Conservation (phyloP, 1,140 invertebrate genomes). For the Paramacrobiotus metropolitanus region DNA sequence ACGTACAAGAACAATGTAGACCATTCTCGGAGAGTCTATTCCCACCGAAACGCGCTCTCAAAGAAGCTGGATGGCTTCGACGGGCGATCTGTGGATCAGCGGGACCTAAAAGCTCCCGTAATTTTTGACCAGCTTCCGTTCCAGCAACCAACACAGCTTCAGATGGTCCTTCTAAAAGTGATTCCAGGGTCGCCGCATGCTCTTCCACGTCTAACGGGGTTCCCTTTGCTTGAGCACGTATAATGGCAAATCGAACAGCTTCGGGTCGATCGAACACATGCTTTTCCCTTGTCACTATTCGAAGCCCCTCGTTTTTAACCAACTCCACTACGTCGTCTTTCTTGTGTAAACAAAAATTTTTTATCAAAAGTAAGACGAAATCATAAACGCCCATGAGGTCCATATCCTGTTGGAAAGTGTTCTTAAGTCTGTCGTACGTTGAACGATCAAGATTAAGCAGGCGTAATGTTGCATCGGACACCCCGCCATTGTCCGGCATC, state of each 20-base stretch:
- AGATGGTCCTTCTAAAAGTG: not conserved
- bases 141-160: not conserved
- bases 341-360: not conserved
- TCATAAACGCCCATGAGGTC: not conserved
- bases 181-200: not conserved
- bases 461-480: too few species aligned
- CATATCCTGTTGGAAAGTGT: not conserved
- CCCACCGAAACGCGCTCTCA: not conserved
- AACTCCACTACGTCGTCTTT: not conserved
- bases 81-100: not conserved
- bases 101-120: not conserved
- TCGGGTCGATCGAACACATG: not conserved
- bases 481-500: too few species aligned
- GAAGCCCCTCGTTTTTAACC: not conserved
- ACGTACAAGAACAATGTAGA: not conserved
- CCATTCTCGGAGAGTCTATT: not conserved
- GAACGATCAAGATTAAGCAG: too few species aligned
- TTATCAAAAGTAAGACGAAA: not conserved
- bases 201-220: not conserved
- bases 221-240: not conserved
- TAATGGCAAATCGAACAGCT: not conserved
- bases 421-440: too few species aligned
- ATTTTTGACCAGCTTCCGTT: not conserved
- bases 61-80: not conserved
- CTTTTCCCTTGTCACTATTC: not conserved